Conservation (phyloP, 2,888 invertebrate genomes). For the Lepidocyrtoides sp. region DNA sequence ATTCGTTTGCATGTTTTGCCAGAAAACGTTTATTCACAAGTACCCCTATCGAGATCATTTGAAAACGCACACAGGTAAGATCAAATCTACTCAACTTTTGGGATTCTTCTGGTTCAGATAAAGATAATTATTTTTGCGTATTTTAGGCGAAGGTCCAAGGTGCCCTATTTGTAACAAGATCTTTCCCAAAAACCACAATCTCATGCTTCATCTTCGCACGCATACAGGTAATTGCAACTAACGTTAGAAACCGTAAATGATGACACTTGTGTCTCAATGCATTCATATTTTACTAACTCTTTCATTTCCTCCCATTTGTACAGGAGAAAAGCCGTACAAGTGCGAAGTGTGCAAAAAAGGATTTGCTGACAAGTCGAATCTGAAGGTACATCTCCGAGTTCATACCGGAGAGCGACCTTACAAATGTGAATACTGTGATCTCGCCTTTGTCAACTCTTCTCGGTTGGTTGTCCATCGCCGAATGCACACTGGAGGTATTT, state of each 20-base stretch:
- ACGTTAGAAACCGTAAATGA: no score
- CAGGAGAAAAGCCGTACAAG: constrained; percentile 81
- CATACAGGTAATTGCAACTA: no score
- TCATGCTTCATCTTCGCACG: constrained; percentile 83
- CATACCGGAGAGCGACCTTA: constrained; percentile 79
- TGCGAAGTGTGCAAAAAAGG: constrained; percentile 82
- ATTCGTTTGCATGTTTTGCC: constrained; percentile 83
- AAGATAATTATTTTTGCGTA: no score
- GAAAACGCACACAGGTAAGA: constrained; percentile 82
- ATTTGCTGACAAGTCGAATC: constrained; percentile 81
- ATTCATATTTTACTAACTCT: no score
- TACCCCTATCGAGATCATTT: constrained; percentile 85
- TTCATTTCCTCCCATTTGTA: constrained; percentile 81
- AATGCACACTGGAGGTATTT: constrained; percentile 82
- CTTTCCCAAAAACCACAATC: constrained; percentile 81
- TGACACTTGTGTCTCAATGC: no score
- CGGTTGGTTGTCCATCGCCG: constrained; percentile 83
- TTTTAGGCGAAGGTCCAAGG: constrained; percentile 82
- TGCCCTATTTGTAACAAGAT: constrained; percentile 80
- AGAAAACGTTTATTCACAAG: constrained; percentile 84
- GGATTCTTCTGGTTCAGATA: neutral
- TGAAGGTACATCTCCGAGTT: constrained; percentile 80
- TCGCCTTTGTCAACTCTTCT: constrained; percentile 82
- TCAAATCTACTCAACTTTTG: no score
- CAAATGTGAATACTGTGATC: constrained; percentile 69